Conservation (phyloP, 2,113 vertebrate genomes). For the Myocastor coypus region DNA sequence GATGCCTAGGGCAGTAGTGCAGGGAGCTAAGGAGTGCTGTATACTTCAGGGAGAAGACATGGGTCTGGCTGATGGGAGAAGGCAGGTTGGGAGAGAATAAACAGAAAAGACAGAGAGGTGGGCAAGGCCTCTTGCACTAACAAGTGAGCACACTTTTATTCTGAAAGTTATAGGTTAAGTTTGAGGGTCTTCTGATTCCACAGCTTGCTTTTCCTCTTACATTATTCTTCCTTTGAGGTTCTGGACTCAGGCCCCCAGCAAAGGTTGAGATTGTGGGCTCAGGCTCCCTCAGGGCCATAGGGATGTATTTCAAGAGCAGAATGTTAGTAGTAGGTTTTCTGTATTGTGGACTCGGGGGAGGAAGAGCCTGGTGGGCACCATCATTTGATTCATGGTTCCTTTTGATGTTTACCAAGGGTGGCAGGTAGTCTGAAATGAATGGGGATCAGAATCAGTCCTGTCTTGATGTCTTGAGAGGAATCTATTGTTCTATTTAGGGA, state of each 20-base stretch:
- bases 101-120: neutral
- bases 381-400: neutral
- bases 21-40: neutral
- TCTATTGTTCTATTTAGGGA: neutral
- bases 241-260: neutral
- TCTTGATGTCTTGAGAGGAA: neutral
- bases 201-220: neutral
- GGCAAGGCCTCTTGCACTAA: neutral
- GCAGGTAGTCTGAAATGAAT: neutral
- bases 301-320: neutral
- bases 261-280: neutral
- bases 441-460: neutral
- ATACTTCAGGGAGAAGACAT: neutral
- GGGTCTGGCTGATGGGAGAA: neutral
- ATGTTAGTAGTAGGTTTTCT: neutral
- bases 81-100: neutral
- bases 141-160: neutral
- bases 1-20: neutral
- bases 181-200: neutral
- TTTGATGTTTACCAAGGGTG: slow-evolving; percentile 16
- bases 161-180: neutral
- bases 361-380: neutral
- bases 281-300: neutral
- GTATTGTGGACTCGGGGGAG: neutral
- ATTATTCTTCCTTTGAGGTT: neutral